A percentile compares a stretch with the other conserved stretches of the same genome.
These are phyloP conservation scores for Callipepla californica DNA, from an alignment of 2,113 vertebrate species.

Conservation along the genomic window DNA sequence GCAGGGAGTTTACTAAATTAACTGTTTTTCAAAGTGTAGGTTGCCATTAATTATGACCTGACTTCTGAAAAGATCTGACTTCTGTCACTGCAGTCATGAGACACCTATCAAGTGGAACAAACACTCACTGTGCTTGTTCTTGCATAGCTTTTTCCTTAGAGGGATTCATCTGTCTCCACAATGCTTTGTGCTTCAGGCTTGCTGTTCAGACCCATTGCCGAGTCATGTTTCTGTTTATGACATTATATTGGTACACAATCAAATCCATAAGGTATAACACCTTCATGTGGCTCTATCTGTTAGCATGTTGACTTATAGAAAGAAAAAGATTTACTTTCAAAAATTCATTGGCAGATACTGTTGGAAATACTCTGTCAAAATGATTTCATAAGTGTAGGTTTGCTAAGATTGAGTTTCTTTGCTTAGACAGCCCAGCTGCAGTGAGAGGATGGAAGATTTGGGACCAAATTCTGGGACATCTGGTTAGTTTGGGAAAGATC, in stretches of 20 bases:
- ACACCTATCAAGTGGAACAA: not conserved
- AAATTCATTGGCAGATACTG: not conserved
- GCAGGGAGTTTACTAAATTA: not conserved
- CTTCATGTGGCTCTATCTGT: not conserved
- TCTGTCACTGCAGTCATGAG: not conserved
- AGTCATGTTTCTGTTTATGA: not conserved
- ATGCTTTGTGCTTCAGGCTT: not conserved
- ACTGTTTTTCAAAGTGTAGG: not conserved
- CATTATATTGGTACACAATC: not conserved
- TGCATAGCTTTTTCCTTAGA: not conserved
- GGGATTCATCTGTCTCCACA: not conserved
- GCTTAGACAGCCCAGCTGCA: not conserved
- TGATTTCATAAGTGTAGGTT: not conserved
- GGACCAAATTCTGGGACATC: not conserved
- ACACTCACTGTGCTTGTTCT: not conserved
- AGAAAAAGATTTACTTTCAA: not conserved
- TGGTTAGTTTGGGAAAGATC: not conserved
- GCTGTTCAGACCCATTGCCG: fast-evolving
- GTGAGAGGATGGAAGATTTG: not conserved
- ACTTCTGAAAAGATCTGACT: not conserved
- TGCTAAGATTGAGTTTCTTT: not conserved
- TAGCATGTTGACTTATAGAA: not conserved
- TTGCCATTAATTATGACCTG: not conserved
- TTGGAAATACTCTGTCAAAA: not conserved
- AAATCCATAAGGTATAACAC: not conserved